phyloP scores from a whole-genome alignment of 2,888 invertebrate species.

The Orthosia incerta region DNA sequence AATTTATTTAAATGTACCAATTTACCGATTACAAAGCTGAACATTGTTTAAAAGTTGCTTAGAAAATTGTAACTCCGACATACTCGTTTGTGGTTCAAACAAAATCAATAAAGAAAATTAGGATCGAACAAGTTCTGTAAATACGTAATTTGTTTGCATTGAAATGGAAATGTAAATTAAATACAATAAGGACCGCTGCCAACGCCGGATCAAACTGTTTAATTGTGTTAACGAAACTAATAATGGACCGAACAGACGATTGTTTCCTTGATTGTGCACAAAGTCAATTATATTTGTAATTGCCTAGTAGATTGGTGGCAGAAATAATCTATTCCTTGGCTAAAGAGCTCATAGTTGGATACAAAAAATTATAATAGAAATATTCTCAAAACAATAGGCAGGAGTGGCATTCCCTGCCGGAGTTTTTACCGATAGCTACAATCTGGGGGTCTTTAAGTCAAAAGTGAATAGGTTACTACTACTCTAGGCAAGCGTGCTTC shows the following conservation, averaged over 20 bases:
- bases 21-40: constrained; percentile 61
- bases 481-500: no score
- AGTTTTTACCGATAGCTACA: no score
- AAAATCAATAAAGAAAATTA: constrained; percentile 55
- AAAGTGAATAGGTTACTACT: no score
- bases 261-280: neutral
- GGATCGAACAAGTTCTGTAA: constrained; percentile 25
- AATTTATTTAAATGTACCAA: constrained; percentile 64
- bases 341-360: neutral
- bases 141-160: constrained; percentile 38
- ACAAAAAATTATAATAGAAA: neutral
- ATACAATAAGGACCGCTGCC: constrained; percentile 1
- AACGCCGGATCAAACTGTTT: neutral
- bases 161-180: constrained; percentile 17
- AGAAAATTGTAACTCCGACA: constrained; percentile 53
- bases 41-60: constrained; percentile 57
- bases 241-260: neutral
- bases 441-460: no score
- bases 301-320: no score
- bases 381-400: no score
- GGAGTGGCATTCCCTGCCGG: no score
- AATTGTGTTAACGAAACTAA: constrained; percentile 1
- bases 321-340: neutral
- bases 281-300: neutral
- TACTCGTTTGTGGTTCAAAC: constrained; percentile 47